These are phyloP conservation scores for Aramus guarauna DNA, from an alignment of 2,113 vertebrate genomes.

Conservation along the genomic window DNA sequence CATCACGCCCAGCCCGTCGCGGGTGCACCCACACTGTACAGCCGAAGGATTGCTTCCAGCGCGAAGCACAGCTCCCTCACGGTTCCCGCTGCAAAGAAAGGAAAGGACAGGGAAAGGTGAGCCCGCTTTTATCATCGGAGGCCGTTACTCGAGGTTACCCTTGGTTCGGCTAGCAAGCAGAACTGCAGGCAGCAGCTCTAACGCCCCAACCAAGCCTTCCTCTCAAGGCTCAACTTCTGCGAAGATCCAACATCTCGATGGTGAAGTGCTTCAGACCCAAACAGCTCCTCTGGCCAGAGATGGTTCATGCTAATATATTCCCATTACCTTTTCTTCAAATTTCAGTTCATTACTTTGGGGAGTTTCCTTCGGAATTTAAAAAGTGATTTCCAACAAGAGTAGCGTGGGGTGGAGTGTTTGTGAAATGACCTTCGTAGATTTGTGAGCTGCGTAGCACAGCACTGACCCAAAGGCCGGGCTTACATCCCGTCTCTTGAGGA, in stretches of 20 bases:
- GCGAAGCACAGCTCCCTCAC: too few relatives aligned
- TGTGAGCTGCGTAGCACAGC: background rate
- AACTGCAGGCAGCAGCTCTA: background rate
- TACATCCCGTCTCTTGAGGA: accelerated
- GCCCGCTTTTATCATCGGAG: background rate
- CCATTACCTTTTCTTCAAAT: too few relatives aligned
- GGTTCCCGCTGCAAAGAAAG: background rate
- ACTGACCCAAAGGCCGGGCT: background rate
- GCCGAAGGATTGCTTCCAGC: too few relatives aligned
- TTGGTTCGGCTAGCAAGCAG: background rate
- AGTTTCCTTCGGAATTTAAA: background rate
- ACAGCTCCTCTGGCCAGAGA: background rate
- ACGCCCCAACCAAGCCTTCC: background rate
- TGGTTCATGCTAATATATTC: accelerated
- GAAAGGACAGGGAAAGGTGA: background rate
- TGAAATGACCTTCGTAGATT: too few relatives aligned
- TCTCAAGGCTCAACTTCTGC: background rate
- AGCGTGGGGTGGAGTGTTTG: too few relatives aligned
- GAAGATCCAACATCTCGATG: accelerated
- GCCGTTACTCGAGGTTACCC: background rate
- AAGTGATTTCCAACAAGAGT: background rate
- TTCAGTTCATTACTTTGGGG: background rate
- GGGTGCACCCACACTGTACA: accelerated
- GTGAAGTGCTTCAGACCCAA: background rate
- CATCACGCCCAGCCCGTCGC: background rate